These are phyloP conservation scores for Pristis pectinata DNA, from an alignment of 2,797 vertebrate species.

Conservation along the genomic window DNA sequence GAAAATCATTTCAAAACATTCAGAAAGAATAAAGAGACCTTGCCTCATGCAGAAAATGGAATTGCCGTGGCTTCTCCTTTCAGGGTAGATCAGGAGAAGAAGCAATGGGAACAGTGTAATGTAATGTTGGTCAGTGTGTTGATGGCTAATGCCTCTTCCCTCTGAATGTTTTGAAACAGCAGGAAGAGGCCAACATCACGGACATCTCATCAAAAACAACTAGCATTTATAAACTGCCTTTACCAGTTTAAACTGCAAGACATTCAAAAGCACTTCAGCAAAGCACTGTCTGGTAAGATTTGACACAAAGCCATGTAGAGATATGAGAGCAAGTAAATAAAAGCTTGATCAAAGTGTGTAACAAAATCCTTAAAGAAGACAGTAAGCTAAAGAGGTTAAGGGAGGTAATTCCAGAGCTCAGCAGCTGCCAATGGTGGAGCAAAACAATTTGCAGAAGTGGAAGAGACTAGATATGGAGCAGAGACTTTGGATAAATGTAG, in stretches of 20 bases:
- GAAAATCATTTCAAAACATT: neutral
- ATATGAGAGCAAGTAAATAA: neutral
- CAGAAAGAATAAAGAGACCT: neutral
- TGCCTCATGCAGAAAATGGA: neutral
- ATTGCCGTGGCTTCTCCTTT: neutral
- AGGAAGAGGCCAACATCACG: neutral
- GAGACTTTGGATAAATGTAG: no score
- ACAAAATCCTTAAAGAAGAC: no score
- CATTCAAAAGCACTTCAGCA: no score
- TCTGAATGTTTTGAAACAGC: neutral
- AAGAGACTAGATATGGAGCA: neutral
- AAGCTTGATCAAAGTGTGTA: neutral
- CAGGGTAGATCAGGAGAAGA: neutral
- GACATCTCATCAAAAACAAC: neutral
- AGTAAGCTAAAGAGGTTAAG: no score
- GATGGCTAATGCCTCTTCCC: neutral
- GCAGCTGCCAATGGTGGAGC: neutral
- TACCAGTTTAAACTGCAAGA: no score
- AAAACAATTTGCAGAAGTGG: neutral
- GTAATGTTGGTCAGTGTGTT: no score
- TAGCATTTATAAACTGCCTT: no score
- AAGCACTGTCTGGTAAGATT: no score
- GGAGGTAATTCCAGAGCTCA: no score
- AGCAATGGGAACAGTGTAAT: neutral
- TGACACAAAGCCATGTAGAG: neutral